Percentiles rank a stretch among this genome's conserved stretches.
These are phyloP conservation scores for Apotomis turbidana DNA, from an alignment of 2,888 invertebrate genomes.

Conservation along the genomic window DNA sequence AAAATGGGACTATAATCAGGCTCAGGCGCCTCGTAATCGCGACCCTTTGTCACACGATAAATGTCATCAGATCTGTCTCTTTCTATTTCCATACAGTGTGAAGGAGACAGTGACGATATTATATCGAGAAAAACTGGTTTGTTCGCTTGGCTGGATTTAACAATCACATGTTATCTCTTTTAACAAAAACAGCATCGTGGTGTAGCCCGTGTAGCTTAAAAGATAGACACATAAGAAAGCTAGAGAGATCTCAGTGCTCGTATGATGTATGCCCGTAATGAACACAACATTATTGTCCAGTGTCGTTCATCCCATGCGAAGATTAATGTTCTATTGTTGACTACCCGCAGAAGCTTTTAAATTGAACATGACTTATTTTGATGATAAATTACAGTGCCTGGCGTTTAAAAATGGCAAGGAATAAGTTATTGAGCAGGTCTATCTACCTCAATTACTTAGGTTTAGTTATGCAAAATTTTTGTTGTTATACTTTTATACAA, in stretches of 20 bases:
- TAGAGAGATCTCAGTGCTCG: neutral
- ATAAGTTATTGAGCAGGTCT: constrained; percentile 8
- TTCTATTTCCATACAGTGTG: no score
- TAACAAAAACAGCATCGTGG: no score
- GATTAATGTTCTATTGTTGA: constrained; percentile 33
- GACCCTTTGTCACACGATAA: no score
- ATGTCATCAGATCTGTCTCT: no score
- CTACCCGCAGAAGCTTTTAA: constrained; percentile 34
- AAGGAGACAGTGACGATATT: no score
- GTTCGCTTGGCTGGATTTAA: no score
- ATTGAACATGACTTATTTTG: constrained; percentile 25
- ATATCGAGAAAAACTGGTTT: no score
- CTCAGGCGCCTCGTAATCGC: no score
- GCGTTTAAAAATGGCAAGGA: constrained; percentile 26
- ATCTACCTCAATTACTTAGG: neutral
- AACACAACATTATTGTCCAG: constrained; percentile 19
- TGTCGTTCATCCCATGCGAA: constrained; percentile 28
- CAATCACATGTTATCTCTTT: no score
- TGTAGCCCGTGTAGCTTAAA: no score
- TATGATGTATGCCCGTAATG: constrained; percentile 1
- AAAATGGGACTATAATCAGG: no score
- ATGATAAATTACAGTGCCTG: constrained; percentile 18
- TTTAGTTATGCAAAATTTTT: neutral
- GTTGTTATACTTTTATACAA: neutral
- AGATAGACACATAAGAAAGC: neutral